Conservation (phyloP, 1,140 invertebrate species). For the Lepidurus arcticus region DNA sequence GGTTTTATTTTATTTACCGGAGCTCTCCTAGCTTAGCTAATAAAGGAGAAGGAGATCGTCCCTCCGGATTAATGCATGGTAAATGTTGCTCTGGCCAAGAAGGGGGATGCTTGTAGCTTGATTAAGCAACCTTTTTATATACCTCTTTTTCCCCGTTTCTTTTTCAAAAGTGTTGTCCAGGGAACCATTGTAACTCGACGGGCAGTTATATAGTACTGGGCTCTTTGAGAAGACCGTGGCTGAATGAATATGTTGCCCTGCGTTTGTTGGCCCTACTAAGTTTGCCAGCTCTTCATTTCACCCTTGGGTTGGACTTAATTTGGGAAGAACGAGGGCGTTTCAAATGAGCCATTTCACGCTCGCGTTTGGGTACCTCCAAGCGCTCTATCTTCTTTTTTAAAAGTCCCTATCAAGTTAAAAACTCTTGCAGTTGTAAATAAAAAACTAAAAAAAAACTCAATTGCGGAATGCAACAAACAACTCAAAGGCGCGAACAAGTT, state of each 20-base stretch:
- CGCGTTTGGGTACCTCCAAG: neutral
- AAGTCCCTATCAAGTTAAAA: neutral
- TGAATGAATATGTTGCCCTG: neutral
- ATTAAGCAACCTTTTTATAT: slow-evolving; percentile 14
- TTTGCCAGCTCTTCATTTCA: neutral
- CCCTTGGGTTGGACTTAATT: neutral
- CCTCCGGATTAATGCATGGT: slow-evolving; percentile 12
- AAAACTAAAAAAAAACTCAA: neutral
- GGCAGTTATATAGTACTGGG: neutral
- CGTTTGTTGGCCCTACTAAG: neutral
- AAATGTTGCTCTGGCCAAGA: neutral
- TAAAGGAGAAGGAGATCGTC: neutral
- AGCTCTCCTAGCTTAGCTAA: neutral
- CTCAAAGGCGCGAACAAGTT: neutral
- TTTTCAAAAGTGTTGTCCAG: slow-evolving; percentile 17
- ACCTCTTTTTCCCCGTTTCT: neutral
- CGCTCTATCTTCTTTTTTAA: neutral
- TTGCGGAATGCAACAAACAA: neutral
- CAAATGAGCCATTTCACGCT: slow-evolving; percentile 4
- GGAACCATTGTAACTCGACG: slow-evolving; percentile 2
- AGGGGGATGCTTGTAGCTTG: neutral
- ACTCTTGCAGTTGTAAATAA: neutral
- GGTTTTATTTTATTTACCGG: slow-evolving; percentile 13
- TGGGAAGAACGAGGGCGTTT: neutral
- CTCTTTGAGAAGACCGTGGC: neutral